These are phyloP conservation scores for Solenopsis invicta DNA, from an alignment of 1,140 invertebrate species.

Conservation along the genomic window DNA sequence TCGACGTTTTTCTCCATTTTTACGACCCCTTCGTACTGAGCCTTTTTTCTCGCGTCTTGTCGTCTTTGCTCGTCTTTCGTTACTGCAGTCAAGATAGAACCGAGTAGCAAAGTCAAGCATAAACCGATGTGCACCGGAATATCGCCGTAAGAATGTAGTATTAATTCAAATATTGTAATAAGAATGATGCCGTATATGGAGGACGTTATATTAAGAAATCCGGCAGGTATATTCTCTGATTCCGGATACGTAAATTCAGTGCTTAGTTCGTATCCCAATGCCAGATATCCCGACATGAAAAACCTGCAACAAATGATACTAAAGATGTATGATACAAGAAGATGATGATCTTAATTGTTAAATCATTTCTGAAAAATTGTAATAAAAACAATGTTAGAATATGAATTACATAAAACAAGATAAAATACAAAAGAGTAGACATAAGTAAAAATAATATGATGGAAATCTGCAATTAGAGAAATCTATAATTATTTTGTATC, in stretches of 20 bases:
- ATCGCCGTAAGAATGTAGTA: slow-evolving; percentile 79
- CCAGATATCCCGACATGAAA: slow-evolving; percentile 92
- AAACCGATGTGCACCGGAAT: slow-evolving; percentile 83
- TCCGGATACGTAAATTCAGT: slow-evolving; percentile 92
- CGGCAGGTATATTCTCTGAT: slow-evolving; percentile 90
- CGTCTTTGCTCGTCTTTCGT: slow-evolving; percentile 88
- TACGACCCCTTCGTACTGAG: slow-evolving; percentile 39
- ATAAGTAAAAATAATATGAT: not conserved
- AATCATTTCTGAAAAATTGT: not conserved
- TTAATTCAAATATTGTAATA: slow-evolving; percentile 81
- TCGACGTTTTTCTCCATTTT: slow-evolving; percentile 36
- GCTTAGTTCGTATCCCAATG: slow-evolving; percentile 92
- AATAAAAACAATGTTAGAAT: not conserved
- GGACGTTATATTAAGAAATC: slow-evolving; percentile 90
- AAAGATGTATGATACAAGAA: not conserved
- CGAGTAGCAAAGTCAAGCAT: slow-evolving; percentile 84
- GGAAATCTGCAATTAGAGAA: not conserved
- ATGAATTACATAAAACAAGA: not conserved
- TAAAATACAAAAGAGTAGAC: not conserved
- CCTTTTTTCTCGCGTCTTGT: slow-evolving; percentile 81
- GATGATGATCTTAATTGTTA: no score
- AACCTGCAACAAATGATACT: slow-evolving; percentile 84
- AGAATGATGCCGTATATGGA: slow-evolving; percentile 88
- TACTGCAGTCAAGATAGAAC: slow-evolving; percentile 87
- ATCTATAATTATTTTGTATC: not conserved